Evolutionary conservation across 2,888 invertebrate genomes (phyloP).

Genomic region (Scaptomyza parva): DNA sequence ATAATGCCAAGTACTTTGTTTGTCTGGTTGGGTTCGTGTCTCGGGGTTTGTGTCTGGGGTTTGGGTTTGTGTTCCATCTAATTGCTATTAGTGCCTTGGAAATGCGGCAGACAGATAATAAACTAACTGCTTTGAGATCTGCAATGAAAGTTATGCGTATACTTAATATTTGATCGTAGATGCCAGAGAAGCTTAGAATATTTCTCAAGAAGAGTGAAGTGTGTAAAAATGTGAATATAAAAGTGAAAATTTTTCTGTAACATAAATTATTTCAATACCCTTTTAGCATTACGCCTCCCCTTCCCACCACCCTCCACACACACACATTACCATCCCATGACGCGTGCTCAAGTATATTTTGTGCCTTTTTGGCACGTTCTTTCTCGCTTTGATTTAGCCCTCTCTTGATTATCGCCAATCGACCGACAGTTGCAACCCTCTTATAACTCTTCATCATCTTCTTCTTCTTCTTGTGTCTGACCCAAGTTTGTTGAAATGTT

Average conservation of each 20-base stretch:
- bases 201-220: too few species aligned
- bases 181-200: too few species aligned
- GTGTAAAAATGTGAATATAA: too few species aligned
- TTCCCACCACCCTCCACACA: background rate
- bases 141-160: background rate
- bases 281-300: too few species aligned
- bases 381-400: constrained; percentile 15
- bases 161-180: too few species aligned
- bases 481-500: background rate
- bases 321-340: too few species aligned
- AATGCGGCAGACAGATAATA: background rate
- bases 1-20: constrained; percentile 66
- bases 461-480: constrained; percentile 17
- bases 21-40: background rate
- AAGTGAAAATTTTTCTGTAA: constrained; percentile 2
- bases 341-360: constrained; percentile 1
- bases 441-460: constrained; percentile 26
- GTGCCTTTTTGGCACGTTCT: constrained; percentile 25
- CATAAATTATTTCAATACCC: constrained; percentile 62
- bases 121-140: background rate
- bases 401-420: constrained; percentile 42
- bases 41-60: background rate
- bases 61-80: constrained; percentile 51
- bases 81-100: constrained; percentile 37
- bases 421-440: constrained; percentile 51